Evolutionary conservation across 2,888 invertebrate species (phyloP).

Genomic region (Theretra japonica): DNA sequence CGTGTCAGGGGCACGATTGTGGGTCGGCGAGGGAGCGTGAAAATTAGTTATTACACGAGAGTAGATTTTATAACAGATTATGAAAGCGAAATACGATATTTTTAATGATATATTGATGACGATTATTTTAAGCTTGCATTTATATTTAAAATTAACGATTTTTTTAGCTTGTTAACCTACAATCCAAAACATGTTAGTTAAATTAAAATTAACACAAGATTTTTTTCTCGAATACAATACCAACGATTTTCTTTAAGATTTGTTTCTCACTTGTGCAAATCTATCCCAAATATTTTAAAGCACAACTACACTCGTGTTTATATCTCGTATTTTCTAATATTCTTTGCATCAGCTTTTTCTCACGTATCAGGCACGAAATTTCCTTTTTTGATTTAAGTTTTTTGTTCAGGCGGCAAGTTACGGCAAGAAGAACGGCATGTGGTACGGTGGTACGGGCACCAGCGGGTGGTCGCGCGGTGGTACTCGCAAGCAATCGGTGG

Average conservation of each 20-base stretch:
- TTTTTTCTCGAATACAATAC: not conserved
- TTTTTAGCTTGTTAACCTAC: not conserved
- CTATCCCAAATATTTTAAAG: not conserved
- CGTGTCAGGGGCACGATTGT: conserved; percentile 66
- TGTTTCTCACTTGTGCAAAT: not conserved
- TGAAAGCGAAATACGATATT: not conserved
- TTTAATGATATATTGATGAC: not conserved
- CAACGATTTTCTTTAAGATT: not conserved
- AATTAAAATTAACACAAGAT: no score
- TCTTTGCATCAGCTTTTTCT: not conserved
- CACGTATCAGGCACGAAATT: not conserved
- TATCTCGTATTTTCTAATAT: not conserved
- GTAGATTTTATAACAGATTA: conserved; percentile 7
- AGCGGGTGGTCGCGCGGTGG: conserved; percentile 90
- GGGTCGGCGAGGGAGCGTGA: conserved; percentile 28
- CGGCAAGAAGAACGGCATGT: conserved; percentile 95
- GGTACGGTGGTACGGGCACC: conserved; percentile 88
- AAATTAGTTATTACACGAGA: conserved; percentile 18
- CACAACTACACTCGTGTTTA: not conserved
- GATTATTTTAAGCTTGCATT: not conserved
- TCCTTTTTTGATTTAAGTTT: not conserved
- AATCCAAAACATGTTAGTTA: not conserved
- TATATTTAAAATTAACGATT: not conserved
- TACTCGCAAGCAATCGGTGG: conserved; percentile 93
- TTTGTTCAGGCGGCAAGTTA: conserved; percentile 91